Base-by-base conservation (phyloP, 2,888 invertebrate species). In the Tinea trinotella region DNA sequence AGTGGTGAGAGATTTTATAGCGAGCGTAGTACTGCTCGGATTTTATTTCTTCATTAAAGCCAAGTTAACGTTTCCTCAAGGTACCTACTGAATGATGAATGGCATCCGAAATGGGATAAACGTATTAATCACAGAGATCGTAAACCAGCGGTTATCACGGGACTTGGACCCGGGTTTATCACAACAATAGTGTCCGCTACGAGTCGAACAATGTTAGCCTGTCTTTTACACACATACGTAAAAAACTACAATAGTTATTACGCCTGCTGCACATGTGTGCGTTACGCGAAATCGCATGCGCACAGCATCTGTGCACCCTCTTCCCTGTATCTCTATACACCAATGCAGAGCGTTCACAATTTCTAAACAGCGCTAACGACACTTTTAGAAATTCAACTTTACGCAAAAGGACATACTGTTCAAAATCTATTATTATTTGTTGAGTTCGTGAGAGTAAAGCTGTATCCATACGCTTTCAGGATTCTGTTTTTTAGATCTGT, bases 401-500 rank as follows among this genome's bases (percentile, higher is more conserved):
- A 59, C 1, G 0, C 10, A 4, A 7, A 19, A 18, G 6, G 40
- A 22, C 19, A 7, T 56, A 22, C 12, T 68, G 64, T 61, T 15
- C 53, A 56, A 24, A 24, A 24, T 50, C 24, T 24, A 7, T 24
- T 1, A 6, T 7, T 7, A 7, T 24, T 50, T 3, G 13, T 19
- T 19, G 7, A 24, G 18, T n/a, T 50, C 10, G 50, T 15, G 3
- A 50, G 50, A 24, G 13, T 24, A 24, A 12, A 48, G 48, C 18
- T 18, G 13, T 24, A n/a, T 24, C 46, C 50, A 50, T 50, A 50
- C 20, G 80, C 76, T 78, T 74, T 70, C 76, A 79, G 83, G 79
- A 83, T 67, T 75, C 70, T 64, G 74, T 78, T 81, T 82, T 83
- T 83, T 78, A 84, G 84, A 84, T 80, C 79, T 75, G 68, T 70